Conservation (phyloP, 23 tunicate genomes). For the Trididemnum nubilum region DNA sequence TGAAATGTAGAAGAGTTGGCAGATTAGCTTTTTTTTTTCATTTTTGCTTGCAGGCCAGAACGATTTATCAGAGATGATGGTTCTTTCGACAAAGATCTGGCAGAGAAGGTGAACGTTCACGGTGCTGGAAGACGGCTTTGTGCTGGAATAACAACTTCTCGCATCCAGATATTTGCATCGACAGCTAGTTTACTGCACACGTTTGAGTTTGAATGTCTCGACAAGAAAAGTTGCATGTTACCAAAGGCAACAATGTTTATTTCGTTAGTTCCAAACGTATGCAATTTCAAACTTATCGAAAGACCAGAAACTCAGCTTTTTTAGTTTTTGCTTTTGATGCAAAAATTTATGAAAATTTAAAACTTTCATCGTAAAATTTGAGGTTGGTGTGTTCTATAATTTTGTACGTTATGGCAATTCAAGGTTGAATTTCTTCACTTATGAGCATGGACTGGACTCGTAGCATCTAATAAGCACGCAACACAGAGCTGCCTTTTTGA, state of each 20-base stretch:
- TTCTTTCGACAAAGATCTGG: slow-evolving; percentile 26
- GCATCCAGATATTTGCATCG: slow-evolving; percentile 52
- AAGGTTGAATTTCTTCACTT: too few relatives aligned
- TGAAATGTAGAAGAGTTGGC: too few relatives aligned
- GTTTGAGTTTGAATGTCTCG: slow-evolving; percentile 17
- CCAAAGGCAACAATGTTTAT: slow-evolving; percentile 21
- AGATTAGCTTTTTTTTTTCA: too few relatives aligned
- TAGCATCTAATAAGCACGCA: too few relatives aligned
- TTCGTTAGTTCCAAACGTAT: slow-evolving; percentile 22
- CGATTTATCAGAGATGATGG: slow-evolving; percentile 41
- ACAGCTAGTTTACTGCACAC: neutral
- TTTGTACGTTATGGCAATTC: too few relatives aligned
- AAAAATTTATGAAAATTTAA: too few relatives aligned
- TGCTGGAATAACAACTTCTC: slow-evolving; percentile 54
- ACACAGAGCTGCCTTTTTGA: too few relatives aligned
- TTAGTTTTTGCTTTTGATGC: too few relatives aligned
- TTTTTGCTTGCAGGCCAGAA: slow-evolving; percentile 50
- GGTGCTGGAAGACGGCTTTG: slow-evolving; percentile 73
- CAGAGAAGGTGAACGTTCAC: slow-evolving; percentile 48
- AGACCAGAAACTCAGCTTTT: neutral
- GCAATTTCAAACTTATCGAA: slow-evolving; percentile 23
- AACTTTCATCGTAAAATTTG: too few relatives aligned
- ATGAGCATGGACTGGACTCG: too few relatives aligned
- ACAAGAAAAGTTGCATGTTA: neutral
- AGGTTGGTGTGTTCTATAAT: too few relatives aligned